Evolutionary conservation across 2,888 invertebrate species (phyloP).

Genomic region (Eretmocerus hayati): DNA sequence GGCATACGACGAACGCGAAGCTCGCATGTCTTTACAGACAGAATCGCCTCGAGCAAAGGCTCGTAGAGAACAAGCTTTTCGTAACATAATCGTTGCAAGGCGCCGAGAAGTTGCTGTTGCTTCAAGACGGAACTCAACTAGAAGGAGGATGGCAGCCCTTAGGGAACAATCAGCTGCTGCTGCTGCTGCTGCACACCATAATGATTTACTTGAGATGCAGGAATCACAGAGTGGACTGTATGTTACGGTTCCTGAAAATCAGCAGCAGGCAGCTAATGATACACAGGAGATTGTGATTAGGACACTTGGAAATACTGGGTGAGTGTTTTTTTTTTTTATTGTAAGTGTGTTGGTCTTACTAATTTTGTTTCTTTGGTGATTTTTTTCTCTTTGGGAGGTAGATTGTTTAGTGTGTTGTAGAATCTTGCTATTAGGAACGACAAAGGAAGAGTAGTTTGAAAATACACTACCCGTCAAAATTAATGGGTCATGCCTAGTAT

Average conservation of each 20-base stretch:
- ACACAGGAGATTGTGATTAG: constrained; percentile 21
- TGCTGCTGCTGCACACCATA: neutral
- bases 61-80: constrained; percentile 37
- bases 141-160: neutral
- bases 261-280: constrained; percentile 14
- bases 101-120: constrained; percentile 49
- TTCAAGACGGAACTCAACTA: neutral
- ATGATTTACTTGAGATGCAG: constrained; percentile 34
- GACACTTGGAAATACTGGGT: constrained; percentile 5
- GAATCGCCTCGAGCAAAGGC: constrained; percentile 35
- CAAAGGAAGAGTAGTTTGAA: too few relatives aligned
- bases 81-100: constrained; percentile 53
- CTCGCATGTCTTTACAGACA: constrained; percentile 31
- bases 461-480: too few relatives aligned
- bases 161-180: constrained; percentile 6
- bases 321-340: too few relatives aligned
- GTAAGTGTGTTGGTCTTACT: too few relatives aligned
- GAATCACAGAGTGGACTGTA: constrained; percentile 36
- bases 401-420: too few relatives aligned
- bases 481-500: too few relatives aligned
- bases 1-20: constrained; percentile 33
- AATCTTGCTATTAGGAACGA: too few relatives aligned
- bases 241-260: constrained; percentile 26
- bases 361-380: too few relatives aligned
- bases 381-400: too few relatives aligned